Evolutionary conservation across 2,797 vertebrate species (phyloP), one percentile per base, ranked within the genome.

Genomic region (Psittacula derbiana): DNA sequence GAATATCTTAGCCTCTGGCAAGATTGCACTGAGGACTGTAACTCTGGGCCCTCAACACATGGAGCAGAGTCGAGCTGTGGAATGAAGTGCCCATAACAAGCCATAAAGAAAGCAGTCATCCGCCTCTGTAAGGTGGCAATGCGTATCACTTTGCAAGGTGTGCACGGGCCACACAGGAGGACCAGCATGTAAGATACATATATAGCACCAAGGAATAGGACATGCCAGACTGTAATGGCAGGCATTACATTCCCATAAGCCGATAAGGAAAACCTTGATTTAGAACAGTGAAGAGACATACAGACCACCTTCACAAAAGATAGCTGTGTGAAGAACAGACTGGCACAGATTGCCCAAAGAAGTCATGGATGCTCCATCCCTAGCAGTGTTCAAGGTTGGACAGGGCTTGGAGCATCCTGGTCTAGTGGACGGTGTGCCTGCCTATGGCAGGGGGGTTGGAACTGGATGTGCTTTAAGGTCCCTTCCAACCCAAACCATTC

Each of bases 221-320:
- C 23, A 44, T 16, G 30, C 18, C 52, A 78, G 70, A 27, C 24
- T n/a, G 7, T 24, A 40, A 62, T 21, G 16, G 23, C 20, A 64
- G 50, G 27, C 14, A 2, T 52, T 67, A 36, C 7, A 60, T 20
- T 80, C 46, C 38, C 27, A 50, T 36, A 81, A 67, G 9, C 10
- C 0, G 0, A 46, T 70, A 76, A n/a, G 23, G 30, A 58, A 84
- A 70, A 16, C 4, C 15, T 30, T 43, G 30, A 65, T 44, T 65
- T 60, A 52, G 46, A 41, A 6, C 21, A 44, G 13, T 10, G 28
- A 76, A 71, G 25, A 47, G 23, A 75, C 30, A 84, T 4, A 16
- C 6, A 33, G 6, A 61, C 38, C 16, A 75, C 9, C 25, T 91
- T 69, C 49, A 38, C 31, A 61, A 82, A 72, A 82, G 12, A 13